Conservation (phyloP, 2,113 vertebrate genomes). For the Varanus komodoensis region DNA sequence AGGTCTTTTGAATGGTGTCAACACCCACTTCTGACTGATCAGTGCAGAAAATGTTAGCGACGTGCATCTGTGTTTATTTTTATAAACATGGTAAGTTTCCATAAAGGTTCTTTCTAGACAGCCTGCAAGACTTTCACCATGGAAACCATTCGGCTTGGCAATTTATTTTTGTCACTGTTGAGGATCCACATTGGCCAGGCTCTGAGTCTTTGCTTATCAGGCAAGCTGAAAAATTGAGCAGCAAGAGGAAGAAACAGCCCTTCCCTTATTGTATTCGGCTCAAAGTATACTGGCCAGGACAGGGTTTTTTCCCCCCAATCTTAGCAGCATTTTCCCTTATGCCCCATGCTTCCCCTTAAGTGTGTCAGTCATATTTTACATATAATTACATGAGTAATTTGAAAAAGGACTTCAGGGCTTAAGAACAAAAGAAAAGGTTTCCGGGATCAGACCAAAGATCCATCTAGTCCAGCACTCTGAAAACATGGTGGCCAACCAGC, state of each 20-base stretch:
- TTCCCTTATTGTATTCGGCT: not conserved
- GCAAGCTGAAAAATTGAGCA: not conserved
- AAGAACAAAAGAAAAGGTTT: too few species aligned
- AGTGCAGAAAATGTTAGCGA: not conserved
- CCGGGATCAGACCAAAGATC: too few species aligned
- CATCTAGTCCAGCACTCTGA: too few species aligned
- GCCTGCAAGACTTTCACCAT: constrained; percentile 40
- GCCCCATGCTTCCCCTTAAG: not conserved
- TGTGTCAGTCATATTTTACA: not conserved
- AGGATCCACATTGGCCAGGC: constrained; percentile 5
- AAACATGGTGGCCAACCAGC: too few species aligned
- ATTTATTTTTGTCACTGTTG: constrained; percentile 42
- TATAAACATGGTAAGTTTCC: constrained; percentile 8
- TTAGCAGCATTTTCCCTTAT: too few species aligned
- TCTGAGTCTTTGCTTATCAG: not conserved
- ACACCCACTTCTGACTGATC: constrained; percentile 3
- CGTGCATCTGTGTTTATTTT: constrained; percentile 32
- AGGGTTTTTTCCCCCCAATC: not conserved
- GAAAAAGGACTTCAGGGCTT: not conserved
- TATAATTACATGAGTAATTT: not conserved
- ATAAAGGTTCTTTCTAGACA: constrained; percentile 15
- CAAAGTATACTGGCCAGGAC: not conserved
- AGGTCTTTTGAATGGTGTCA: not conserved
- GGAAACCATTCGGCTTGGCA: constrained; percentile 34
- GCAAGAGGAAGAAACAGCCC: not conserved